Base-by-base conservation (phyloP, 2,113 vertebrate genomes). In the Danionella cerebrum region DNA sequence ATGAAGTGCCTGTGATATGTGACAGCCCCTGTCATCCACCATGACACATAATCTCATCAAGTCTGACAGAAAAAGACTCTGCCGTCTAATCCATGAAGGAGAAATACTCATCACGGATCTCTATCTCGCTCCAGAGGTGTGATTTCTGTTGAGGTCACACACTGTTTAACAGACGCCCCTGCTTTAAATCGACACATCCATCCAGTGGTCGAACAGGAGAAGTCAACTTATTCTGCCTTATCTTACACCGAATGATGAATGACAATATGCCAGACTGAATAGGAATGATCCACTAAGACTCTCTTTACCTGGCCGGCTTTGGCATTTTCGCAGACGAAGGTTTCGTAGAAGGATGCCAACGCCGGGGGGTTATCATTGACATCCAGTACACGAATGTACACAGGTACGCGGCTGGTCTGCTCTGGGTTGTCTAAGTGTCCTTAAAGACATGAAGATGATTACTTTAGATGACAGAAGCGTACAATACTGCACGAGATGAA, bases 281-380 rank as follows among this genome's bases (percentile, higher is more conserved):
- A 14, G 45, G 33, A 24, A 31, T 42, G 18, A 2, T 33, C 9
- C 9, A 33, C 29, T 33, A 45, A 48, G 27, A 29, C 12, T 18
- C 47, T 24, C 22, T 63, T 45, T 84, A 98, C 95, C 94, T 96
- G 94, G n/a, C 92, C 91, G 39, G 88, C 85, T 75, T 91, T 96
- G 50, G 91, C 90, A 41, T 90, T 94, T 85, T 98, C 95, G 75
- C 95, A 98, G 79, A 97, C 94, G 27, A 90, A 94, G 10, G 93
- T 94, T 80, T 96, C 93, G 0, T 97, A 97, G 70, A 89, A 82
- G 47, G 90, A 81, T 52, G 92, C 88, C 60, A 98, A 93, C 47
- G 87, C 88, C 2, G 95, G 95, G 29, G 93, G 90, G 0, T 98
- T 98, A 88, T 98, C 95, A 65, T 98, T 98, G 80, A 97, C 86